These are phyloP conservation scores for Aleiodes testaceus DNA, from an alignment of 2,888 invertebrate species.

Conservation along the genomic window DNA sequence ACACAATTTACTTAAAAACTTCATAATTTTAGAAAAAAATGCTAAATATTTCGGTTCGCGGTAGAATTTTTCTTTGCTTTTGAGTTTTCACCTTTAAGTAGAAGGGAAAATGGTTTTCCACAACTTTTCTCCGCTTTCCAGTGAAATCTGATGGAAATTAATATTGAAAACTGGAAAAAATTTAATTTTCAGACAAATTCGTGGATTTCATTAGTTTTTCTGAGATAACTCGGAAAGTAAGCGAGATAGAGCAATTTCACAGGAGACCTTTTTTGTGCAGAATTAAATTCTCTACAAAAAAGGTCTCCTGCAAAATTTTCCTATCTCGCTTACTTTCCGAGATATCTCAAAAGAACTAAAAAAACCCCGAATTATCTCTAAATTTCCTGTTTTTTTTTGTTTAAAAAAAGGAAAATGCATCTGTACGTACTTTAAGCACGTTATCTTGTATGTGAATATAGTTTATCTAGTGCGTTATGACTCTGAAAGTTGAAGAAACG, in stretches of 20 bases:
- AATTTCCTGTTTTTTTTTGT: no score
- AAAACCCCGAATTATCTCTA: no score
- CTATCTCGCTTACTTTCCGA: no score
- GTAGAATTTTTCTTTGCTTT: constrained; percentile 13
- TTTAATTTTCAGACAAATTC: constrained; percentile 13
- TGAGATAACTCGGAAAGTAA: no score
- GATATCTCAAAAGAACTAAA: no score
- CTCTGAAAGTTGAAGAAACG: constrained; percentile 14
- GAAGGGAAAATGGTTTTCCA: background rate
- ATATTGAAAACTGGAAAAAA: constrained; percentile 1
- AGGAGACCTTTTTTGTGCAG: no score
- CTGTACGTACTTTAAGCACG: constrained; percentile 57
- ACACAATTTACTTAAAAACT: background rate
- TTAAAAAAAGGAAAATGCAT: constrained; percentile 24
- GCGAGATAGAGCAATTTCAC: no score
- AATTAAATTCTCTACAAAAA: no score
- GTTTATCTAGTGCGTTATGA: constrained; percentile 58
- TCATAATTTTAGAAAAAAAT: background rate
- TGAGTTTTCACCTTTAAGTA: background rate
- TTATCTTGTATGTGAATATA: constrained; percentile 60
- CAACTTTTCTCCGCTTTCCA: constrained; percentile 10
- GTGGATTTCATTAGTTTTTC: no score
- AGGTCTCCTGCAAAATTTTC: no score
- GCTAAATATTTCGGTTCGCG: constrained; percentile 37
- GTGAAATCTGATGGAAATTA: constrained; percentile 6